Percentiles rank a stretch among this genome's conserved stretches.
Conservation (phyloP, 2,113 vertebrate genomes). For the Okapia johnstoni region DNA sequence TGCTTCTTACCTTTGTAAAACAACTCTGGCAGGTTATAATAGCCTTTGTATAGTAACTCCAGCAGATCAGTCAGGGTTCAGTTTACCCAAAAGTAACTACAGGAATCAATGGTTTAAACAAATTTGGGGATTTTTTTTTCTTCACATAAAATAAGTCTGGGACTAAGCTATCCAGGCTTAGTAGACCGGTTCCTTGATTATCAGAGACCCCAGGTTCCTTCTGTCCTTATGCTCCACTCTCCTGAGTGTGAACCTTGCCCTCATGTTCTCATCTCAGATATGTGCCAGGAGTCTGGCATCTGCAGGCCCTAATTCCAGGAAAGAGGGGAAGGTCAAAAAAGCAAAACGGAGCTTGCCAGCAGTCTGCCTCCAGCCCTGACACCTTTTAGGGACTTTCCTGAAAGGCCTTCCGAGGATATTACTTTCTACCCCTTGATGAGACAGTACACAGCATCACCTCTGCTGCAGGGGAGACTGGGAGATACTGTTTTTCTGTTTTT, state of each 20-base stretch:
- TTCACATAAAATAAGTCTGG: background rate
- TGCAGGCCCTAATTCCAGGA: background rate
- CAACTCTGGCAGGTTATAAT: background rate
- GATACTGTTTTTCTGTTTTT: background rate
- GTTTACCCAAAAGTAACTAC: background rate
- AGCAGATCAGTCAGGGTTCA: background rate
- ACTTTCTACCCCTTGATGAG: too few species aligned
- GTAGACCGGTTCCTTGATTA: background rate
- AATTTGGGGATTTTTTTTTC: constrained; percentile 23
- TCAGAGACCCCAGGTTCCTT: background rate
- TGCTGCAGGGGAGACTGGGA: background rate
- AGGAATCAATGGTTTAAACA: background rate
- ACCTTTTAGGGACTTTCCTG: background rate
- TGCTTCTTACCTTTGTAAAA: background rate
- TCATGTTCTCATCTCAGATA: background rate
- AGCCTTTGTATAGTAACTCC: background rate
- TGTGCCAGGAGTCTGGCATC: background rate
- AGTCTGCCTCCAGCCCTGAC: background rate
- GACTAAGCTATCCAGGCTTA: background rate
- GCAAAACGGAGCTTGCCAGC: background rate
- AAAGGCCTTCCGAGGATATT: background rate
- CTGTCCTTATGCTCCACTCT: background rate
- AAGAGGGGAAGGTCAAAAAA: background rate
- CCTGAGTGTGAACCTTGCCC: background rate
- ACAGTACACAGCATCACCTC: background rate